Evolutionary conservation across 2,888 invertebrate genomes (phyloP).

Genomic region (Pyrrhia umbra): DNA sequence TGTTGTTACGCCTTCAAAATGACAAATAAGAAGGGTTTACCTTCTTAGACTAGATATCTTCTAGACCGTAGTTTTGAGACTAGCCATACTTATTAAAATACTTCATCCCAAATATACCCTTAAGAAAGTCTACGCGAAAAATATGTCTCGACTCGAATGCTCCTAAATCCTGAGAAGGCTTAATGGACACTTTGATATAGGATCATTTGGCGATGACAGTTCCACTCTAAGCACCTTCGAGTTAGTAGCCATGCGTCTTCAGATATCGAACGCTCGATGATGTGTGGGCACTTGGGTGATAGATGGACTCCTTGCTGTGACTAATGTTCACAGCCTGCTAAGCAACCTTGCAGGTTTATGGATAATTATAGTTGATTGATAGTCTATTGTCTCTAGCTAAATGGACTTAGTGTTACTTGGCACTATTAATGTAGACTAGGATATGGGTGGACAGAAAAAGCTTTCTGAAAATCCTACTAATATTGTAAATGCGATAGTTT

Average conservation of each 20-base stretch:
- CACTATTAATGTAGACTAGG: not conserved
- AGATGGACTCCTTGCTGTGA: slow-evolving; percentile 44
- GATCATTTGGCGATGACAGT: slow-evolving; percentile 45
- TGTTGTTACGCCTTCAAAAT: too few relatives aligned
- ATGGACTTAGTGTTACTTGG: not conserved
- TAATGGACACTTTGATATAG: slow-evolving; percentile 48
- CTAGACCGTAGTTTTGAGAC: too few relatives aligned
- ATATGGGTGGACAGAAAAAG: slow-evolving; percentile 1
- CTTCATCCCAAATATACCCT: not conserved
- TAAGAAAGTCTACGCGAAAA: slow-evolving; percentile 3
- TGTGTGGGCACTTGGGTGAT: slow-evolving; percentile 45
- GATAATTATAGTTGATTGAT: slow-evolving; percentile 42
- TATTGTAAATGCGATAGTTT: too few relatives aligned
- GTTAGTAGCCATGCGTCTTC: slow-evolving; percentile 42
- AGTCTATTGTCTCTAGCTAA: not conserved
- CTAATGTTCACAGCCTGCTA: slow-evolving; percentile 36
- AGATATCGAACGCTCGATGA: slow-evolving; percentile 47
- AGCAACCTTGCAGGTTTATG: slow-evolving; percentile 22
- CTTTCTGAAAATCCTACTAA: too few relatives aligned
- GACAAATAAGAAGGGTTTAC: too few relatives aligned
- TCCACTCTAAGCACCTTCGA: slow-evolving; percentile 30
- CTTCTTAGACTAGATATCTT: too few relatives aligned
- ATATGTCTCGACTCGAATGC: not conserved
- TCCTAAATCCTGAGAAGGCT: slow-evolving; percentile 15
- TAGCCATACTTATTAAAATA: too few relatives aligned